Conservation (phyloP, 2,888 invertebrate genomes). For the Sphecodes monilicornis region DNA sequence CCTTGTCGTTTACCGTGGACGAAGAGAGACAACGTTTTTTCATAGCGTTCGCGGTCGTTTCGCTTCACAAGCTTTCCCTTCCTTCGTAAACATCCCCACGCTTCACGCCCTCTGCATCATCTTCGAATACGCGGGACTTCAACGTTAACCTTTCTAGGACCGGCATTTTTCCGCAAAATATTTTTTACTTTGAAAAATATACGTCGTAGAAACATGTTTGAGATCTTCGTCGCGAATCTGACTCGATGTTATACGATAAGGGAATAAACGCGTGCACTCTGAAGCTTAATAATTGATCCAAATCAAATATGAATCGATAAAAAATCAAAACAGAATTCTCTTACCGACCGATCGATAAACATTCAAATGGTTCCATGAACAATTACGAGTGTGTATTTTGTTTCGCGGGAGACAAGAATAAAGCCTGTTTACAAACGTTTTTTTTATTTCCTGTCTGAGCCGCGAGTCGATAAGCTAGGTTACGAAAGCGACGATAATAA, state of each 20-base stretch:
- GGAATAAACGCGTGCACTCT: background rate
- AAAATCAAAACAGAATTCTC: background rate
- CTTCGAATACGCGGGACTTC: conserved; percentile 37
- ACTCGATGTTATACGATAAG: background rate
- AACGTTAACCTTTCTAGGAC: background rate
- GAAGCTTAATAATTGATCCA: background rate
- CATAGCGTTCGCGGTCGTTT: conserved; percentile 72
- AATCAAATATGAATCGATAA: background rate
- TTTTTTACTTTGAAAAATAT: background rate
- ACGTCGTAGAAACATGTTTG: background rate
- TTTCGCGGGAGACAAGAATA: background rate
- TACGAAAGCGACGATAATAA: background rate
- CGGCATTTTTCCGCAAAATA: background rate
- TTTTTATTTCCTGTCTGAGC: background rate
- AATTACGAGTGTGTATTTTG: background rate
- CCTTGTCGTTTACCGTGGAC: conserved; percentile 68
- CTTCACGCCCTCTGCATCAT: conserved; percentile 68
- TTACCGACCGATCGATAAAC: background rate
- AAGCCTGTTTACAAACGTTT: background rate
- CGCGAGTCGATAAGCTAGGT: background rate
- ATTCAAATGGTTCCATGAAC: background rate
- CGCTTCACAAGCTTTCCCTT: conserved; percentile 65
- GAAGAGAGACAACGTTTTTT: conserved; percentile 74
- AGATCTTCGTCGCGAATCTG: background rate
- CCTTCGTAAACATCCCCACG: conserved; percentile 74